Conservation (phyloP, 2,888 invertebrate species). For the Mythimna albipuncta region DNA sequence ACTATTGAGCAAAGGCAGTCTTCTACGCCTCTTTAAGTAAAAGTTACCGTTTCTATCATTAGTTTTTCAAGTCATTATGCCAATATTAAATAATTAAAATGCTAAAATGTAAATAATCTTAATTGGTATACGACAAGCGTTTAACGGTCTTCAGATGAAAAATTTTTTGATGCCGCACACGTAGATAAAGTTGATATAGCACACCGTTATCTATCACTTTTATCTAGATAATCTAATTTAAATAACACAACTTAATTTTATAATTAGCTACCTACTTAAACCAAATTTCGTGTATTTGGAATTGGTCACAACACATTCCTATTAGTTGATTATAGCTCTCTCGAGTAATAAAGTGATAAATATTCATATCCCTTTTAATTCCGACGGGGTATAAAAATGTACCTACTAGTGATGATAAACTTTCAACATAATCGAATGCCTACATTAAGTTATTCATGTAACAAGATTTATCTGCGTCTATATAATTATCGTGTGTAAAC, state of each 20-base stretch:
- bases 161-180: constrained; percentile 34
- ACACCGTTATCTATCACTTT: constrained; percentile 35
- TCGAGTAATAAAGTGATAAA: constrained; percentile 16
- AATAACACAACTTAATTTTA: constrained; percentile 38
- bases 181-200: constrained; percentile 31
- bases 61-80: constrained; percentile 4
- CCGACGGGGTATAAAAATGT: constrained; percentile 33
- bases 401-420: constrained; percentile 39
- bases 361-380: constrained; percentile 19
- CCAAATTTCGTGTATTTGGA: not conserved
- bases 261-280: constrained; percentile 22
- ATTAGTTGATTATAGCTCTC: constrained; percentile 19
- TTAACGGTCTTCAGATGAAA: constrained; percentile 38
- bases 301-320: constrained; percentile 19
- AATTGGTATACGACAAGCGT: constrained; percentile 29
- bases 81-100: constrained; percentile 9
- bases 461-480: constrained; percentile 49
- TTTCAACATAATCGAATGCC: constrained; percentile 35
- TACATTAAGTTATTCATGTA: constrained; percentile 50
- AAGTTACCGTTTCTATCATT: not conserved
- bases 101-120: constrained; percentile 19
- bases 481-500: constrained; percentile 52
- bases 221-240: constrained; percentile 37
- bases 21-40: not conserved
- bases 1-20: not conserved